Conservation (phyloP, 2,113 vertebrate genomes). For the Entelurus aequoreus region DNA sequence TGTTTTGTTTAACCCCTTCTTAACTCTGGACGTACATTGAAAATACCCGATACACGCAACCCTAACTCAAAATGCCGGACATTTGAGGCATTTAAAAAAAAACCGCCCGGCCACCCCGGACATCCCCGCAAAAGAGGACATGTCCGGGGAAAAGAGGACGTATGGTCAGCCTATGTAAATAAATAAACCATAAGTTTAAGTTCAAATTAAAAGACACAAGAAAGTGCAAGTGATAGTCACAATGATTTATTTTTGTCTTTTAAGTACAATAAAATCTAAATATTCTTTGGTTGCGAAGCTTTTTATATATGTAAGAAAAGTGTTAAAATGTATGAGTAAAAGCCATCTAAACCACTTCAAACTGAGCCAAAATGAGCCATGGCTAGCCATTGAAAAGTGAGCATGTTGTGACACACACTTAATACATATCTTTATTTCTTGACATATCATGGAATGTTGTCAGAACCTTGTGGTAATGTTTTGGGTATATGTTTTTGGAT, state of each 20-base stretch:
- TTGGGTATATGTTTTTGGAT: not conserved
- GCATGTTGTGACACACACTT: not conserved
- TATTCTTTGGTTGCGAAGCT: conserved; percentile 39
- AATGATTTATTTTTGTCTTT: not conserved
- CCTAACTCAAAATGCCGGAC: no score
- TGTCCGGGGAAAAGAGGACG: no score
- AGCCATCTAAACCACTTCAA: not conserved
- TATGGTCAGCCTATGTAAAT: no score
- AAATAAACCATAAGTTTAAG: no score
- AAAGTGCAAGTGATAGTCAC: not conserved
- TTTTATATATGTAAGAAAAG: not conserved
- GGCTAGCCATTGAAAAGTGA: not conserved
- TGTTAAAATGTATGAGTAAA: not conserved
- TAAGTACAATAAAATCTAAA: conserved; percentile 10
- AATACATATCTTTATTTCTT: not conserved
- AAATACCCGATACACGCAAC: no score
- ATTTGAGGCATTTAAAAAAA: no score
- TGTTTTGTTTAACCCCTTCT: no score
- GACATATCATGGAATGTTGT: not conserved
- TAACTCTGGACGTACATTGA: no score
- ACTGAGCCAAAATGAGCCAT: not conserved
- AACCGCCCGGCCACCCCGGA: no score
- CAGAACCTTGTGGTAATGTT: not conserved
- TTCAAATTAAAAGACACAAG: not conserved
- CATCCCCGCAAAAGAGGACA: no score